These are phyloP conservation scores for Enteromius unitaeniatus DNA, from an alignment of 2,797 vertebrate species.

Conservation along the genomic window DNA sequence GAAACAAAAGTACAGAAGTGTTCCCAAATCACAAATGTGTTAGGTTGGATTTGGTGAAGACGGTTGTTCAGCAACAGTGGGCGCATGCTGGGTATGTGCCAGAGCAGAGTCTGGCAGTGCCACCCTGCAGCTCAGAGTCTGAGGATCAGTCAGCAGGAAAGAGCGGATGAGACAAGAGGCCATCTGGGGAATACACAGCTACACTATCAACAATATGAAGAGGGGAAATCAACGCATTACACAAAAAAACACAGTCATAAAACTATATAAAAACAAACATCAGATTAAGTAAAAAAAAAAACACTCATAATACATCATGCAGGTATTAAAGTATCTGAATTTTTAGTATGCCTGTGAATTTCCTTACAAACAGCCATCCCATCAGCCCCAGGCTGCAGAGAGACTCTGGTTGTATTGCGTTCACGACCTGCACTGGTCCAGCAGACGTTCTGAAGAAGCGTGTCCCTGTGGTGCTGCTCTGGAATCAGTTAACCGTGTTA, in stretches of 20 bases:
- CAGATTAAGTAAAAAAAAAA: neutral
- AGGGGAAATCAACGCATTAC: neutral
- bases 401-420: neutral
- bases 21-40: conserved; percentile 47
- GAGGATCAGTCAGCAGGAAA: conserved; percentile 38
- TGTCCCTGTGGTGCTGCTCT: conserved; percentile 1
- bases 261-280: neutral
- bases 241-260: neutral
- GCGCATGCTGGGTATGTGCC: conserved; percentile 17
- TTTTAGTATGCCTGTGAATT: too few relatives aligned
- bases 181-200: conserved; percentile 27
- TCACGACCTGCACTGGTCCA: conserved; percentile 3
- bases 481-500: conserved; percentile 7
- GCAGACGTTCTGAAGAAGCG: neutral
- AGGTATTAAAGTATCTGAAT: neutral
- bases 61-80: conserved; percentile 37
- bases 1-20: conserved; percentile 32
- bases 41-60: conserved; percentile 43
- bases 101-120: conserved; percentile 22
- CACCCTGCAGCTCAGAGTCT: conserved; percentile 13
- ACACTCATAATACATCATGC: neutral
- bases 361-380: neutral
- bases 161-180: conserved; percentile 16
- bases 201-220: conserved; percentile 31
- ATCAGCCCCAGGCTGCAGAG: neutral